Conservation (phyloP, 2,888 invertebrate genomes). For the Blera fallax region DNA sequence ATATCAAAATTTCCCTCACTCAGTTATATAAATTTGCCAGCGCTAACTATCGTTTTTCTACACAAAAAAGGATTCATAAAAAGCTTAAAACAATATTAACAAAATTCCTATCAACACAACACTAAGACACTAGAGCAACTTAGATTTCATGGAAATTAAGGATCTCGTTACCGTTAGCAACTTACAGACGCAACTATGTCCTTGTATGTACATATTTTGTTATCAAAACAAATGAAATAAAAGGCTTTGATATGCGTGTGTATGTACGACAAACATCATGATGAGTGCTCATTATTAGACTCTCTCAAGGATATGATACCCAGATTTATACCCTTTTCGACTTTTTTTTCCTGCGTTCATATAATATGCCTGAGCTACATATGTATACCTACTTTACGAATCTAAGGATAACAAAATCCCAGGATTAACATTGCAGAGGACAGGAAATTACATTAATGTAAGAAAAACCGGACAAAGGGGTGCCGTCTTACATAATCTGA, state of each 20-base stretch:
- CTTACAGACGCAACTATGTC: background rate
- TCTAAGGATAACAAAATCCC: background rate
- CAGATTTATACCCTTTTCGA: constrained; percentile 1
- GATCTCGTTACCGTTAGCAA: background rate
- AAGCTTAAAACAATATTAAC: background rate
- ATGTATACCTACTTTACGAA: background rate
- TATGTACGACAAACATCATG: background rate
- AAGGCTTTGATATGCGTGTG: background rate
- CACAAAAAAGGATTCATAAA: background rate
- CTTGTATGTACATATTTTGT: background rate
- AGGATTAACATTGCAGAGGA: background rate
- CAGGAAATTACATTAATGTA: background rate
- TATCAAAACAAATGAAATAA: constrained; percentile 1
- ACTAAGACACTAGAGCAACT: background rate
- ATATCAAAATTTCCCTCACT: too few relatives aligned
- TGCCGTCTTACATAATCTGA: background rate
- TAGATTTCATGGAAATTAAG: background rate
- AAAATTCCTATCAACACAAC: background rate
- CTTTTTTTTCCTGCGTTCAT: background rate
- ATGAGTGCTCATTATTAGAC: background rate
- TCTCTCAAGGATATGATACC: background rate
- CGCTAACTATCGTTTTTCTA: too few relatives aligned
- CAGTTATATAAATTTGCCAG: too few relatives aligned
- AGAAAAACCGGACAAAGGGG: background rate
- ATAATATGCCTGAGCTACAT: too few relatives aligned